These are phyloP conservation scores for Dasypus novemcinctus DNA, from an alignment of 2,113 vertebrate species.

Conservation along the genomic window DNA sequence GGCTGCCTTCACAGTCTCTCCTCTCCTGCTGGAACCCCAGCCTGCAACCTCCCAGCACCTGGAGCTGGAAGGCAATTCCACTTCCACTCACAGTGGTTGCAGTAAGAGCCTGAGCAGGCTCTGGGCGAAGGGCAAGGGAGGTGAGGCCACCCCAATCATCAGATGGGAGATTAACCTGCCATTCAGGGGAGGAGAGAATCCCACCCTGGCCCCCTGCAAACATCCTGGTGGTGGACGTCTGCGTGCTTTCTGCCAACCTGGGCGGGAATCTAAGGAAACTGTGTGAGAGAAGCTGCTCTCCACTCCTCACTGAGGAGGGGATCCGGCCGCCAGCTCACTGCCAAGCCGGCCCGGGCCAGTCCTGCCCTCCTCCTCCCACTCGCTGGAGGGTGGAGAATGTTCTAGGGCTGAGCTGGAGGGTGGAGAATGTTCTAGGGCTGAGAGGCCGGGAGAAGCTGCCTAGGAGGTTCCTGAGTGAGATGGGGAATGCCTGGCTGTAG, in stretches of 20 bases:
- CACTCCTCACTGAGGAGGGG: background rate
- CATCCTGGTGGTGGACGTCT: background rate
- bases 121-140: background rate
- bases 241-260: background rate
- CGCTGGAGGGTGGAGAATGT: background rate
- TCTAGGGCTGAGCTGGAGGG: background rate
- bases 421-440: background rate
- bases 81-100: no score
- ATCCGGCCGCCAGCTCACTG: accelerated
- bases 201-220: background rate
- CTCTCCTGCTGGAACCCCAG: background rate
- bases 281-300: background rate
- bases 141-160: background rate
- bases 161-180: background rate
- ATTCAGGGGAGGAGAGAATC: background rate
- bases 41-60: background rate
- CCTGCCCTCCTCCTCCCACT: background rate
- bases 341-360: background rate
- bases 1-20: accelerated
- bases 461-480: accelerated
- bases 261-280: background rate
- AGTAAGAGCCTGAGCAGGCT: background rate
- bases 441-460: background rate
- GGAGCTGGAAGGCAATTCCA: background rate
- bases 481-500: background rate